A percentile compares a stretch with the other conserved stretches of the same genome.
Conservation (phyloP, 2,113 vertebrate genomes). For the human (Homo sapiens) region GRCh38 chr2:47865001-47865500, state of each 20-base stretch:
- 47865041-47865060: background rate
- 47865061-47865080: background rate
- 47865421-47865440: background rate
- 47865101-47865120: background rate
- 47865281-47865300: background rate
- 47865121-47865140: background rate
- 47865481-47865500: background rate
- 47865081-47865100: background rate
- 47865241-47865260: background rate
- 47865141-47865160: slow-evolving; percentile 33
- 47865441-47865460: background rate
- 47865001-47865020: background rate
- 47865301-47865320: background rate
- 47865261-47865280: background rate
- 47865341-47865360: background rate
- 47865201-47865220: background rate
- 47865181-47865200: background rate
- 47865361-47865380: background rate
- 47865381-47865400: background rate
- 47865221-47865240: background rate
- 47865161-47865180: background rate
- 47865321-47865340: background rate
- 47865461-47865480: background rate
- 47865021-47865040: slow-evolving; percentile 18
- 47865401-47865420: slow-evolving; percentile 1